Conservation (phyloP, 2,888 invertebrate genomes). For the Helobdella robusta region DNA sequence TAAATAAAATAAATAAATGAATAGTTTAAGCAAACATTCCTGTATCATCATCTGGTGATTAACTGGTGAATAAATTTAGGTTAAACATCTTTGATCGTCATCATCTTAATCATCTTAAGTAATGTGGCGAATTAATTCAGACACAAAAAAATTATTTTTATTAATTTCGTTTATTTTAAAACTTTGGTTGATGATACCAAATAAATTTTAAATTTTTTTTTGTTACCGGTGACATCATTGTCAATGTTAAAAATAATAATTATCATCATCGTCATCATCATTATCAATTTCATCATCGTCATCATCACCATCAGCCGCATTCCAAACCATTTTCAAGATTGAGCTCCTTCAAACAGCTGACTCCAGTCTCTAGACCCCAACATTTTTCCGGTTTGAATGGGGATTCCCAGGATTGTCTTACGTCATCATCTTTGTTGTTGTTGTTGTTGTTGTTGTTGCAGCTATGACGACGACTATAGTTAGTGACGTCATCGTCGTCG, state of each 20-base stretch:
- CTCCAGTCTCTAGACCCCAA: constrained; percentile 7
- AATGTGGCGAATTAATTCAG: background rate
- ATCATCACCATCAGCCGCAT: background rate
- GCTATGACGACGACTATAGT: too few relatives aligned
- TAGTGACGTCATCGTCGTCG: too few relatives aligned
- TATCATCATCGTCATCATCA: background rate
- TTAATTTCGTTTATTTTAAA: background rate
- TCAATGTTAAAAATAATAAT: background rate
- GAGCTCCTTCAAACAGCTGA: constrained; percentile 2
- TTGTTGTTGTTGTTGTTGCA: too few relatives aligned
- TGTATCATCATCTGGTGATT: too few relatives aligned
- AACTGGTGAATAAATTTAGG: background rate
- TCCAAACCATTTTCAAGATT: too few relatives aligned
- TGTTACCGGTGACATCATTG: background rate
- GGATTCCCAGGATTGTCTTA: too few relatives aligned
- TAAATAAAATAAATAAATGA: constrained; percentile 3
- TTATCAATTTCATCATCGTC: background rate
- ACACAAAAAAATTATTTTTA: too few relatives aligned
- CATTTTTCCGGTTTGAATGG: background rate
- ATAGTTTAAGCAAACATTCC: background rate
- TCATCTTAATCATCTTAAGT: background rate
- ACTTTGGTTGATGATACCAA: background rate
- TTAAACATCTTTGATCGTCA: background rate
- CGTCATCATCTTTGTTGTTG: too few relatives aligned
- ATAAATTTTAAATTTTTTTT: background rate